Base-by-base conservation (phyloP, 2,888 invertebrate genomes). In the Lysandra bellargus region DNA sequence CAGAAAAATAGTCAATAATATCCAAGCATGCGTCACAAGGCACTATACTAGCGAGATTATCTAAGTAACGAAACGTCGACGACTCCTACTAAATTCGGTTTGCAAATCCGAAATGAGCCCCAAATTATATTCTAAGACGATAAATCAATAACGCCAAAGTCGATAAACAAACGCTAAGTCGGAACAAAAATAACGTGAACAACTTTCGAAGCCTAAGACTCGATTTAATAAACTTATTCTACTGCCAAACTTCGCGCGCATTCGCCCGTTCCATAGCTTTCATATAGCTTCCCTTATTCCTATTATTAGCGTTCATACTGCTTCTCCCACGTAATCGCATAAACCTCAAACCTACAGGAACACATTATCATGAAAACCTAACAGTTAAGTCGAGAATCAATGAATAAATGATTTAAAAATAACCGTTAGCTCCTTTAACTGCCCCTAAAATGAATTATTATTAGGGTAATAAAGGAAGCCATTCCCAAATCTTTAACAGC, bases 21-120 rank as follows among this genome's bases (percentile, higher is more conserved):
- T 83, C 86, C 92, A 93, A 93, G 94, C 94, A 93, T 93, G 92
- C 93, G 87, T 93, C 91, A 90, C 92, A 94, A 94, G 94, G 94
- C 94, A 94, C 94, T 94, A 94, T 91, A 88, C 94, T 94, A 94
- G 92, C 91, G 91, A 93, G 91, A 92, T 90, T 85, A 84, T 82
- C 84, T 88, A 86, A 84, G 85, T 85, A 92, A 90, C 84, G 30
- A 88, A 88, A 88, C 83, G 87, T 89, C 86, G 84, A 84, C 86
- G 89, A 87, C 87, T 83, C 83, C 88, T 92, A 92, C 87, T 94
- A 94, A 94, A 94, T 94, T 94, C 94, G 93, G 91, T 91, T 93
- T 93, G 17, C 84, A 82, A 89, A 87, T 92, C 91, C 91, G 91
- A 93, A 90, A 85, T 88, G 88, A 89, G 90, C 89, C 90, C 90